A percentile compares a stretch with the other conserved stretches of the same genome.
Evolutionary conservation across 2,888 invertebrate genomes (phyloP).

Genomic region (Trisateles emortualis): DNA sequence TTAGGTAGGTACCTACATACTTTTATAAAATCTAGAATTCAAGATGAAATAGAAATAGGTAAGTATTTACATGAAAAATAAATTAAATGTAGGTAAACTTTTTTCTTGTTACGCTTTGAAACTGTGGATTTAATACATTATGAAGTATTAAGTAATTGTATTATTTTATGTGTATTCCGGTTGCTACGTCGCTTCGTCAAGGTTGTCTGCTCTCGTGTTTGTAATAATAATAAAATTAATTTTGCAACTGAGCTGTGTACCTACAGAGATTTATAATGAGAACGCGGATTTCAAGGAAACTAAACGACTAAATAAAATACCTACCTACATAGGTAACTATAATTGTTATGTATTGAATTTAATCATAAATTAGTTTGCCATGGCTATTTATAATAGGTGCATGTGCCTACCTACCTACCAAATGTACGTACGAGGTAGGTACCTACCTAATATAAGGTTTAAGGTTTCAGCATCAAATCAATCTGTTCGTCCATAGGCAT

Average conservation of each 20-base stretch:
- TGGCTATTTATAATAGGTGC: no score
- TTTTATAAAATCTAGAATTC: no score
- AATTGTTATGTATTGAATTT: no score
- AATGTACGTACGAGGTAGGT: neutral
- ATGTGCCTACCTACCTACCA: no score
- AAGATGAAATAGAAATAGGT: no score
- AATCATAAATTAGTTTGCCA: no score
- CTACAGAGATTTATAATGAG: neutral
- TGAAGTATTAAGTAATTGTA: conserved; percentile 4
- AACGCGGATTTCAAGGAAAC: conserved; percentile 37
- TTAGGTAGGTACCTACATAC: no score
- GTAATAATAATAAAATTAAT: conserved; percentile 43
- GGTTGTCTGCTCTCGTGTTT: conserved; percentile 49
- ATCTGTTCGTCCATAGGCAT: no score
- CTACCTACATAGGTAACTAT: neutral
- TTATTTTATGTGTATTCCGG: conserved; percentile 29
- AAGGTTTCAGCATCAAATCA: no score
- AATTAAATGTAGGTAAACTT: neutral
- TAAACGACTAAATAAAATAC: conserved; percentile 21
- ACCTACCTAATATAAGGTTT: neutral
- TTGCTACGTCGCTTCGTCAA: conserved; percentile 52
- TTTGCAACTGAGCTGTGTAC: conserved; percentile 32
- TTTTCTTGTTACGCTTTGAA: neutral
- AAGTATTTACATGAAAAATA: no score
- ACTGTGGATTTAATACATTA: neutral